A percentile compares a stretch with the other conserved stretches of the same genome.
Evolutionary conservation across 2,888 invertebrate genomes (phyloP).

Genomic region (Tipula vernalis): DNA sequence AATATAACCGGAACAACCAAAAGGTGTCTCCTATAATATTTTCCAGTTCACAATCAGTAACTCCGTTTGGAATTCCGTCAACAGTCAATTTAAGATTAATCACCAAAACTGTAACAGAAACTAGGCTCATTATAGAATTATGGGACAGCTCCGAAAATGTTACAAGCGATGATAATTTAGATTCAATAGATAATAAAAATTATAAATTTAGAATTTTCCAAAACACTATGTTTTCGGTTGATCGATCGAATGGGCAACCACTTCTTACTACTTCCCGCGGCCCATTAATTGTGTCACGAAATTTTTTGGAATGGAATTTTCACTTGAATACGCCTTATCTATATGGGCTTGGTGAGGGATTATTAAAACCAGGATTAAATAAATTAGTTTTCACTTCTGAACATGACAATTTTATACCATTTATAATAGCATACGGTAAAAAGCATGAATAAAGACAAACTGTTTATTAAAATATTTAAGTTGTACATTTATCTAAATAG

Average conservation of each 20-base stretch:
- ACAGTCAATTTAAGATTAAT: neutral
- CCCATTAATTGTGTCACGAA: conserved; percentile 13
- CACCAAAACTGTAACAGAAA: neutral
- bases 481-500: neutral
- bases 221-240: conserved; percentile 9
- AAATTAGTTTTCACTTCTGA: conserved; percentile 13
- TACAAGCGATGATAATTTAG: neutral
- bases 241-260: conserved; percentile 5
- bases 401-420: conserved; percentile 8
- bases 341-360: conserved; percentile 12
- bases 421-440: conserved; percentile 13
- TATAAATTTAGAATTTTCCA: conserved; percentile 11
- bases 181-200: neutral
- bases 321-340: neutral
- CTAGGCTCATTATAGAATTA: neutral
- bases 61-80: neutral
- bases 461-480: neutral
- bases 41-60: neutral
- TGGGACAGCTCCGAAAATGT: neutral
- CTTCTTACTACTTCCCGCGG: conserved; percentile 13
- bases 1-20: neutral
- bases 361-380: neutral
- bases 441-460: neutral
- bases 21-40: neutral
- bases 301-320: conserved; percentile 14